These are phyloP conservation scores for Mobula hypostoma DNA, from an alignment of 2,113 vertebrate species.

Conservation along the genomic window DNA sequence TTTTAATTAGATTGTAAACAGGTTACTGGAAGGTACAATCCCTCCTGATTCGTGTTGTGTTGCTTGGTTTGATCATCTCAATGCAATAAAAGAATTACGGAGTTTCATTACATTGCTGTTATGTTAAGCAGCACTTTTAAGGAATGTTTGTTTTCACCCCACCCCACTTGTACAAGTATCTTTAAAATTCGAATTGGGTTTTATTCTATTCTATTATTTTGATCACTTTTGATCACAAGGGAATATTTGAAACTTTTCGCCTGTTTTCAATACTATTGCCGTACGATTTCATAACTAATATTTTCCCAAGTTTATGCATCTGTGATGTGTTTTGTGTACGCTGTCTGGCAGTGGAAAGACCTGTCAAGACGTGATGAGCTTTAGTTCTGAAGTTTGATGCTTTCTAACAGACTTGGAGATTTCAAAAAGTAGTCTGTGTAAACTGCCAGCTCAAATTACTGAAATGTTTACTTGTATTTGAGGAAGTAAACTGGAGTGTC, in stretches of 20 bases:
- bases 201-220: background rate
- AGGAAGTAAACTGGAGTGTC: no score
- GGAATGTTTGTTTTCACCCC: background rate
- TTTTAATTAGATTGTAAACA: conserved; percentile 24
- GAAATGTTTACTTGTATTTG: background rate
- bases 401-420: background rate
- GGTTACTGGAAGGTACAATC: background rate
- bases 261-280: background rate
- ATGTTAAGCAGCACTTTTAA: background rate
- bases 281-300: background rate
- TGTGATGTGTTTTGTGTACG: background rate
- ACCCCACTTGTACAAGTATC: background rate
- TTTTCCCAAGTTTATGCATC: background rate
- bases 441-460: no score
- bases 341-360: no score
- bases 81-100: background rate
- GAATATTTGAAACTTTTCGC: background rate
- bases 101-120: background rate
- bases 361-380: background rate
- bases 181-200: background rate
- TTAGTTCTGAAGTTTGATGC: background rate
- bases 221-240: background rate
- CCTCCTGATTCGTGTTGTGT: background rate
- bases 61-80: background rate
- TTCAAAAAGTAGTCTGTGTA: background rate